Conservation (phyloP, 2,113 vertebrate genomes). For the Brachirus orientalis region DNA sequence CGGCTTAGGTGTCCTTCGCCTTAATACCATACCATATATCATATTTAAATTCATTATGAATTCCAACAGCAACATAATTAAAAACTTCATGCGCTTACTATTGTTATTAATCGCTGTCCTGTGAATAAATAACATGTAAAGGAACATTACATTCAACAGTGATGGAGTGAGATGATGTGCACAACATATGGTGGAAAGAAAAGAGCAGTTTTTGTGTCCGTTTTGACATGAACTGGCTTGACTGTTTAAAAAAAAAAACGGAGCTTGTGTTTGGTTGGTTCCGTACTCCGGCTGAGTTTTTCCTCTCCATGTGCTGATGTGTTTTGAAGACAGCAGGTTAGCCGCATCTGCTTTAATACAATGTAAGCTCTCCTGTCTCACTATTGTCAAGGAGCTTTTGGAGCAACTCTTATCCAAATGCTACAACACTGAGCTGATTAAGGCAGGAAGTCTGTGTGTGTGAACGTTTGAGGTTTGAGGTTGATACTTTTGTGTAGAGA, state of each 20-base stretch:
- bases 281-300: neutral
- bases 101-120: too few relatives aligned
- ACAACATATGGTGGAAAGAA: too few relatives aligned
- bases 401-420: slow-evolving; percentile 66
- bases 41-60: too few relatives aligned
- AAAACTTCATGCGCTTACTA: too few relatives aligned
- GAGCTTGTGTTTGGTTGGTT: neutral
- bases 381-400: slow-evolving; percentile 69
- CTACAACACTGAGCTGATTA: slow-evolving; percentile 75
- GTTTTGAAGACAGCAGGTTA: slow-evolving; percentile 26
- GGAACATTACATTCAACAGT: too few relatives aligned
- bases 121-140: too few relatives aligned
- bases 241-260: slow-evolving; percentile 8
- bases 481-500: neutral
- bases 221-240: slow-evolving; percentile 7
- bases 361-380: slow-evolving; percentile 74
- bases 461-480: slow-evolving; percentile 7
- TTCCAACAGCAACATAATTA: too few relatives aligned
- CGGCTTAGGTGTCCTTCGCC: too few relatives aligned
- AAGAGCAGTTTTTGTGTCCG: neutral
- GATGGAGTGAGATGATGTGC: neutral
- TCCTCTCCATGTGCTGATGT: neutral
- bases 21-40: too few relatives aligned
- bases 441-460: slow-evolving; percentile 29
- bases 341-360: slow-evolving; percentile 65